These are phyloP conservation scores for Sphinx pinastri DNA, from an alignment of 2,888 invertebrate species.

Conservation along the genomic window DNA sequence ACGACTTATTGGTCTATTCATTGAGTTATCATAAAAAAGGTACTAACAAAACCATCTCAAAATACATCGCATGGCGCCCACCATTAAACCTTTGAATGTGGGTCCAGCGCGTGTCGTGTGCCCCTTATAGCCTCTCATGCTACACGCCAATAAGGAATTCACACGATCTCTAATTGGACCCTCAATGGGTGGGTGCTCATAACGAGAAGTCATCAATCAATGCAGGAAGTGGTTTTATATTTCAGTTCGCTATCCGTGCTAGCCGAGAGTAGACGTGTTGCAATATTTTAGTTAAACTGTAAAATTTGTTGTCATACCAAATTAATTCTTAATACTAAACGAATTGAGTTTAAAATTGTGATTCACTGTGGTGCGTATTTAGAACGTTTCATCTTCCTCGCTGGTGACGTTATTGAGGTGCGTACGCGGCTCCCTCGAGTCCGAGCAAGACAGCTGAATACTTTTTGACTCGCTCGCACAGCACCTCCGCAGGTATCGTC, in stretches of 20 bases:
- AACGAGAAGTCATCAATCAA: conserved; percentile 16
- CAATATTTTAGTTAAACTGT: neutral
- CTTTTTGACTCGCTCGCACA: conserved; percentile 2
- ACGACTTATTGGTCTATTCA: too few relatives aligned
- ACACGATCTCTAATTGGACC: conserved; percentile 7
- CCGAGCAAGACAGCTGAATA: neutral
- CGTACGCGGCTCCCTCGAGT: neutral
- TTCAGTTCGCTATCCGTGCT: too few relatives aligned
- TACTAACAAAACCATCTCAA: neutral
- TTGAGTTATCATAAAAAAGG: neutral
- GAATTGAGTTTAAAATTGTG: neutral
- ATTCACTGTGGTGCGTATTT: neutral
- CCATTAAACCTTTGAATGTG: conserved; percentile 19
- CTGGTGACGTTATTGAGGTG: neutral
- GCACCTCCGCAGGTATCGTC: neutral
- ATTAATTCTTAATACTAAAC: neutral
- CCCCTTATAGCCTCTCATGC: conserved; percentile 47
- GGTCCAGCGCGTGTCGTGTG: conserved; percentile 31
- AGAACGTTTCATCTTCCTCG: neutral
- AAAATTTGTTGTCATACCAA: neutral
- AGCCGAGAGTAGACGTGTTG: conserved; percentile 1
- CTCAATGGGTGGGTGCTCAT: neutral
- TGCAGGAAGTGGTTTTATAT: neutral
- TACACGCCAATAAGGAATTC: conserved; percentile 45
- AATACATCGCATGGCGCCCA: neutral